phyloP scores from a whole-genome alignment of 1,140 invertebrate genomes.

The Bombus difficillimus region DNA sequence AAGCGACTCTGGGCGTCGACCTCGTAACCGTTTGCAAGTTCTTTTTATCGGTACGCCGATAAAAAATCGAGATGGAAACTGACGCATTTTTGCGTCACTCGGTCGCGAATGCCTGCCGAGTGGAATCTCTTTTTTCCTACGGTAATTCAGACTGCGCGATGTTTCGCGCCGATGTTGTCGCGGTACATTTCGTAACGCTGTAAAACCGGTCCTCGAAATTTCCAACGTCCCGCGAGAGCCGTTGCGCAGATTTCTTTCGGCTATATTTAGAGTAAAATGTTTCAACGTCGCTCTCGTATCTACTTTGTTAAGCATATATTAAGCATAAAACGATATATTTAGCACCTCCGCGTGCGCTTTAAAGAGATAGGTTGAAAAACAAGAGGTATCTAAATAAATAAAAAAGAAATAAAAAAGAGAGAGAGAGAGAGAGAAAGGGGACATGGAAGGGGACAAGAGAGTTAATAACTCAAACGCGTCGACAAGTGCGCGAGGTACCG shows the following conservation, averaged over 20 bases:
- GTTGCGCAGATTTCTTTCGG: not conserved
- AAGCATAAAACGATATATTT: too few species aligned
- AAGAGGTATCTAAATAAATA: too few species aligned
- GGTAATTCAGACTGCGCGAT: not conserved
- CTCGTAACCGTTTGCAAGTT: conserved; percentile 46
- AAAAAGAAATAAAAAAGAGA: not conserved
- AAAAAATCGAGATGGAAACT: too few species aligned
- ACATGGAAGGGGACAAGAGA: not conserved
- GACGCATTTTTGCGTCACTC: not conserved
- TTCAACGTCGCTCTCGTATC: not conserved
- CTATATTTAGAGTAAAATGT: not conserved
- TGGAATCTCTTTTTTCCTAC: not conserved
- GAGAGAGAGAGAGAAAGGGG: not conserved
- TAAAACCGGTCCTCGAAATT: too few species aligned
- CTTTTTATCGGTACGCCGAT: conserved; percentile 20
- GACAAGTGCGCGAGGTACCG: not conserved
- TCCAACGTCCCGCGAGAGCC: too few species aligned
- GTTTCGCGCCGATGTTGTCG: not conserved
- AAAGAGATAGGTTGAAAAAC: too few species aligned
- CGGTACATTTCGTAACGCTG: not conserved
- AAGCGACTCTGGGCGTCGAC: not conserved
- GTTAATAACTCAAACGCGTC: not conserved
- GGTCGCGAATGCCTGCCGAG: not conserved
- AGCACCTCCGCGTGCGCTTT: too few species aligned
- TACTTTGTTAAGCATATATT: not conserved